These are phyloP conservation scores for Tyrophagus putrescentiae DNA, from an alignment of 1,140 invertebrate genomes.

Conservation along the genomic window DNA sequence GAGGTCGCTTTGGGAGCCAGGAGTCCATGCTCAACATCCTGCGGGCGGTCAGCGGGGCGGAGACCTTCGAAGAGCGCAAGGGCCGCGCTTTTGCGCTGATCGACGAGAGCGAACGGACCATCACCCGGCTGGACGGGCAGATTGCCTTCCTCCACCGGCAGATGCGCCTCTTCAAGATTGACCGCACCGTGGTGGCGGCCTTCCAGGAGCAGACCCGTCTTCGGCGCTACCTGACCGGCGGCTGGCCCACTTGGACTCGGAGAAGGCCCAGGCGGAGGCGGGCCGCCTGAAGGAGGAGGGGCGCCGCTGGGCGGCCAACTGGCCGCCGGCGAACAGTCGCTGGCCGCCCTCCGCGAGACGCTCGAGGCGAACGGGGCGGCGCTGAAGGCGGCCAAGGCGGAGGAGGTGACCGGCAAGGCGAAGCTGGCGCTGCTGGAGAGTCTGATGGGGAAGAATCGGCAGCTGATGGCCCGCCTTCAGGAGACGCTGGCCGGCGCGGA, in stretches of 20 bases:
- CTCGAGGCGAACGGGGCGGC: conserved; percentile 61
- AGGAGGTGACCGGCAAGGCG: too few species aligned
- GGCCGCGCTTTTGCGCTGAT: background rate
- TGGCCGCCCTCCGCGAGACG: conserved; percentile 80
- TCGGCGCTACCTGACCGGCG: conserved; percentile 68
- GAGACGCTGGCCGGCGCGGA: too few species aligned
- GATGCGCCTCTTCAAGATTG: conserved; percentile 70
- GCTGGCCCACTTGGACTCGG: conserved; percentile 92
- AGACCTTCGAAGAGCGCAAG: background rate
- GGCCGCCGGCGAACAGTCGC: conserved; percentile 94
- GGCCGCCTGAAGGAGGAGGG: background rate
- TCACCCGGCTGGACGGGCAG: background rate
- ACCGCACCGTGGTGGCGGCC: conserved; percentile 78
- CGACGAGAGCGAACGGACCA: background rate
- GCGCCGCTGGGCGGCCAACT: conserved; percentile 80
- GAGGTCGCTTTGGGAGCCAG: conserved; percentile 23
- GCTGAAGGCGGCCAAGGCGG: too few species aligned
- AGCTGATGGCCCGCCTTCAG: too few species aligned
- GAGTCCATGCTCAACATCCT: conserved; percentile 95
- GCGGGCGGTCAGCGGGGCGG: background rate
- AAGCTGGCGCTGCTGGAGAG: too few species aligned
- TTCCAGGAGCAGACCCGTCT: conserved; percentile 57
- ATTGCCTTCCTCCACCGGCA: background rate
- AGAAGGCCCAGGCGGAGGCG: conserved; percentile 77
- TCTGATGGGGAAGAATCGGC: too few species aligned